These are phyloP conservation scores for Protonemura montana DNA, from an alignment of 2,888 invertebrate species.

Conservation along the genomic window DNA sequence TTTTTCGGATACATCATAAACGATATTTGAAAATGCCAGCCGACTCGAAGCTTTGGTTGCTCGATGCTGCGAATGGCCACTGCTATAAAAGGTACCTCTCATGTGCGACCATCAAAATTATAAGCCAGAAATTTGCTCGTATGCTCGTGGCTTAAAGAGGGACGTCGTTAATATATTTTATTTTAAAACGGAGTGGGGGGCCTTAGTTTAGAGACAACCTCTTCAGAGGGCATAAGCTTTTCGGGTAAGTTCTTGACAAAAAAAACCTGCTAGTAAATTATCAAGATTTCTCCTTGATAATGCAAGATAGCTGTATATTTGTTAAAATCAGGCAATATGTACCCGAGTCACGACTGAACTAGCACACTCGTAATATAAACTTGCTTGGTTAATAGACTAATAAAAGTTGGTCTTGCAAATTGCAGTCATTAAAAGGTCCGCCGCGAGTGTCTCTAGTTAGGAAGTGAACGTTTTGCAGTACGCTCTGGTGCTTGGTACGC, in stretches of 20 bases:
- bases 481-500: conserved; percentile 35
- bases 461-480: conserved; percentile 23
- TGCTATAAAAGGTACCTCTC: too few relatives aligned
- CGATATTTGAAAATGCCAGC: too few relatives aligned
- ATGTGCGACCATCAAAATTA: background rate
- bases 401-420: conserved; percentile 49
- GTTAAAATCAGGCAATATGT: conserved; percentile 42
- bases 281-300: conserved; percentile 18
- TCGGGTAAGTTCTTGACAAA: background rate
- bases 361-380: conserved; percentile 45
- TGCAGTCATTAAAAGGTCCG: conserved; percentile 47
- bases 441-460: conserved; percentile 39
- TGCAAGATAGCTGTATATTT: conserved; percentile 38
- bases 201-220: conserved; percentile 10
- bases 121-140: background rate
- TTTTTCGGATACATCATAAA: too few relatives aligned
- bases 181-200: background rate
- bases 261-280: conserved; percentile 19
- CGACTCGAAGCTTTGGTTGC: too few relatives aligned
- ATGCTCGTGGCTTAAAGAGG: background rate
- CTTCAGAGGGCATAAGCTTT: conserved; percentile 19
- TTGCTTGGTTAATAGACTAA: conserved; percentile 48
- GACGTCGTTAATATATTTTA: background rate
- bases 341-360: conserved; percentile 45
- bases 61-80: too few relatives aligned